Base-by-base conservation (phyloP, 2,113 vertebrate genomes). In the Corythornis vintsioides region DNA sequence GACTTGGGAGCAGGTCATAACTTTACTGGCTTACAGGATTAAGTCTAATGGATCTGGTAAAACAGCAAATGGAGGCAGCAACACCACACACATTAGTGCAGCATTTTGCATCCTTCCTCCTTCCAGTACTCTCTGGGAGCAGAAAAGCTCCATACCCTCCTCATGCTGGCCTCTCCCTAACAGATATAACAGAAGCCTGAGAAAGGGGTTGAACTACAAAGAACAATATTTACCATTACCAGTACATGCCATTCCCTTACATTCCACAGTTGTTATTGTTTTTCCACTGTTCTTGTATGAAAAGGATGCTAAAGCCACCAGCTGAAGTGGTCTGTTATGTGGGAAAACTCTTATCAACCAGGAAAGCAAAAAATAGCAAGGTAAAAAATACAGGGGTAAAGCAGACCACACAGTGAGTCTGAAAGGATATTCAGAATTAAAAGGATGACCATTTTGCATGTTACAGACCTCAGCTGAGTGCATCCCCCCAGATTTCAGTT, bases 221-320 rank as follows among this genome's bases (percentile, higher is more conserved):
- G 42, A 92, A 90, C 86, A 96, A 45, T 86, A 90, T 91, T 95
- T 91, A 91, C 60, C 69, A 78, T 90, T 96, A 38, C 93, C 35
- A 93, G 85, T 80, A 92, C 80, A 90, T 86, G 86, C 70, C 92
- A 89, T 96, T 94, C 88, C 61, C 55, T 71, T 83, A 53, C 92
- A 83, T 92, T 94, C 80, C 72, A 72, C 77, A 86, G 84, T 91
- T 94, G 80, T 75, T 94, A 64, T 82, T 88, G 77, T 72, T 96
- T 88, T 93, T 86, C 81, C 70, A 90, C 65, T 84, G 77, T 53
- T 94, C 69, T 3, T 84, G 57, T 45, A 92, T 45, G 22, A 75
- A 90, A 94, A 88, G 45, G 92, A 96, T 90, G 88, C 89, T 94
- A 95, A 96, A 90, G 70, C 83, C 80, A 86, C 90, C 83, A 86